Conservation (phyloP, 2,797 vertebrate genomes). For the Champsocephalus esox region DNA sequence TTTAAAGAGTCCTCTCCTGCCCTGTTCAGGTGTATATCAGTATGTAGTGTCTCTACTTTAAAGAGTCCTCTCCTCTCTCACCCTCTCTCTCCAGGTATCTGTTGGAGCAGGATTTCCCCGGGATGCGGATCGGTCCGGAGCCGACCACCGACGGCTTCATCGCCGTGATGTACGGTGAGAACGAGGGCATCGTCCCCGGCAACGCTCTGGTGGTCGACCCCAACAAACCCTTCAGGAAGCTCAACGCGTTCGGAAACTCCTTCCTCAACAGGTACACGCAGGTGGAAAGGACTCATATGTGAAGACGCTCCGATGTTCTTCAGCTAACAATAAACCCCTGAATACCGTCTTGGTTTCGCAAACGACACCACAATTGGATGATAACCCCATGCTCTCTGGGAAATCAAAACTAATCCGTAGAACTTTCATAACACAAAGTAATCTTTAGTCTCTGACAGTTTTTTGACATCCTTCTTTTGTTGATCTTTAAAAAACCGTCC, state of each 20-base stretch:
- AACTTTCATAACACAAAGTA: too few species aligned
- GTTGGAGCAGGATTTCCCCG: conserved; percentile 96
- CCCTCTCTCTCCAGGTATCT: conserved; percentile 86
- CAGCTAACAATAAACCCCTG: too few species aligned
- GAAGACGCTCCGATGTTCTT: too few species aligned
- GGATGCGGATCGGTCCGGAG: conserved; percentile 97
- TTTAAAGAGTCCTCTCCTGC: too few species aligned
- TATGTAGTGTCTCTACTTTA: too few species aligned
- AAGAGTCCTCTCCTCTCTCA: not conserved
- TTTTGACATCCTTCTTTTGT: not conserved
- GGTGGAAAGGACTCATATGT: too few species aligned
- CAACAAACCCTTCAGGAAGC: conserved; percentile 96
- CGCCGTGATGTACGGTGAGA: conserved; percentile 96
- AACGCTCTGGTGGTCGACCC: conserved; percentile 97
- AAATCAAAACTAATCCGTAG: too few species aligned
- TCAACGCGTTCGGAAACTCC: conserved; percentile 95
- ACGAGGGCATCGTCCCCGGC: conserved; percentile 92
- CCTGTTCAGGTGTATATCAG: too few species aligned
- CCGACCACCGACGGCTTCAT: conserved; percentile 98
- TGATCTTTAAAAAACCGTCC: not conserved
- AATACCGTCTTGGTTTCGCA: too few species aligned
- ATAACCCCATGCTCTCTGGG: too few species aligned
- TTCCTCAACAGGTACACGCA: conserved; percentile 92
- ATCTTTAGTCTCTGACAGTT: too few species aligned
- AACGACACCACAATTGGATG: too few species aligned